phyloP scores from a whole-genome alignment of 1,140 invertebrate genomes.

The Bombus superbus region DNA sequence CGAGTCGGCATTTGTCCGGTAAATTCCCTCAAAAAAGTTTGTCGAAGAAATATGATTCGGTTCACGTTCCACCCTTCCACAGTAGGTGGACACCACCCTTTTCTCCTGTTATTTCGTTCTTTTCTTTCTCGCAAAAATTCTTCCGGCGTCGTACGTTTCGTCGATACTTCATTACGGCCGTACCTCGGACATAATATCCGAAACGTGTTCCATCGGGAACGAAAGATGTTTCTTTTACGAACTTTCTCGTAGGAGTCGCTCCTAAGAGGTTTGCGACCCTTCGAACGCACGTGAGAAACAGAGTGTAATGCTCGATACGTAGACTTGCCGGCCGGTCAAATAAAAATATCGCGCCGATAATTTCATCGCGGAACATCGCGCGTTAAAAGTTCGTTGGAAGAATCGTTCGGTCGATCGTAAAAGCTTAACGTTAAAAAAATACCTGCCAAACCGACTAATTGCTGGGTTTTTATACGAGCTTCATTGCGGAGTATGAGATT shows the following conservation, averaged over 20 bases:
- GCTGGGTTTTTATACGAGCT: no score
- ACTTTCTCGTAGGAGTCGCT: constrained; percentile 42
- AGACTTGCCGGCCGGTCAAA: background rate
- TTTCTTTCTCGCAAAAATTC: constrained; percentile 8
- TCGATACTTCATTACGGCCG: constrained; percentile 68
- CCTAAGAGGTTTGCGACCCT: constrained; percentile 30
- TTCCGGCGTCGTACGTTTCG: constrained; percentile 57
- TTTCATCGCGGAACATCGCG: background rate
- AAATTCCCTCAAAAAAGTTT: constrained; percentile 66
- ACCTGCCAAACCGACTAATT: no score
- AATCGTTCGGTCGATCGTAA: background rate
- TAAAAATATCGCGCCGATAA: background rate
- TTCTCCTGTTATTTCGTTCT: background rate
- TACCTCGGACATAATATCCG: constrained; percentile 64
- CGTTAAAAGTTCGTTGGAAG: background rate
- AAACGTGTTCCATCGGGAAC: constrained; percentile 60
- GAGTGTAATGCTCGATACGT: background rate
- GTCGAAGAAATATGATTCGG: constrained; percentile 62
- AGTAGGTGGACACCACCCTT: background rate
- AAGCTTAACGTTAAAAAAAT: background rate
- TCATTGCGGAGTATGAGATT: no score
- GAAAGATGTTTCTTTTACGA: constrained; percentile 61
- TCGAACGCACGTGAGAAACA: constrained; percentile 15
- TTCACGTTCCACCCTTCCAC: constrained; percentile 51
- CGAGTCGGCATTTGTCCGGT: constrained; percentile 59